phyloP scores from a whole-genome alignment of 2,888 invertebrate species.

The Pollenia angustigena region DNA sequence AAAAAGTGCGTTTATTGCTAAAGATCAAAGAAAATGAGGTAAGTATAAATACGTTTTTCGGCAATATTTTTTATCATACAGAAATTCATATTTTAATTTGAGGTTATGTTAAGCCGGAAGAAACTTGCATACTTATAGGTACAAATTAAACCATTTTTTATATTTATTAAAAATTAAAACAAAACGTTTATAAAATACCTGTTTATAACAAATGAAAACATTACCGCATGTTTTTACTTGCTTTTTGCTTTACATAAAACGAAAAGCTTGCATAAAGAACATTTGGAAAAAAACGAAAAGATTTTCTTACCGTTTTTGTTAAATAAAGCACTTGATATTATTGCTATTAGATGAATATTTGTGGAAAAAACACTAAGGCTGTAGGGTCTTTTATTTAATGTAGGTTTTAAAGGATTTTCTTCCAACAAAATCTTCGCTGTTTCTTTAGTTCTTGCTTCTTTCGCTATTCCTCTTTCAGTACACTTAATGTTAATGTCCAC shows the following conservation, averaged over 20 bases:
- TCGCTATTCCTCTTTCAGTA: constrained; percentile 41
- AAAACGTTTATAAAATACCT: not conserved
- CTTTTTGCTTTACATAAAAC: constrained; percentile 36
- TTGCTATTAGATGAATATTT: constrained; percentile 62
- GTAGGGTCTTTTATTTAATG: constrained; percentile 30
- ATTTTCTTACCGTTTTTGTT: constrained; percentile 64
- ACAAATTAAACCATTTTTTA: constrained; percentile 9
- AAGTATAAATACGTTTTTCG: constrained; percentile 11
- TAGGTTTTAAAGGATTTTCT: constrained; percentile 37
- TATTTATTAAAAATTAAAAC: constrained; percentile 22
- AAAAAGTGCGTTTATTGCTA: constrained; percentile 47
- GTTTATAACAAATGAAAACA: constrained; percentile 22
- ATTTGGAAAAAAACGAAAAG: not conserved
- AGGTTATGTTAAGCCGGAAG: constrained; percentile 72
- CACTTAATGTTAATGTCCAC: constrained; percentile 51
- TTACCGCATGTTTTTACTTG: constrained; percentile 57
- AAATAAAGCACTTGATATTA: constrained; percentile 71
- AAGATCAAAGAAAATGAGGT: constrained; percentile 18
- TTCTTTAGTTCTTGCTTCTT: constrained; percentile 23
- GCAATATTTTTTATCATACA: constrained; percentile 7
- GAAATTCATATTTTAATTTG: constrained; percentile 34
- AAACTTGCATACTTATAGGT: constrained; percentile 56
- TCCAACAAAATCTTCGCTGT: constrained; percentile 46
- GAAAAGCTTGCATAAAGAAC: not conserved
- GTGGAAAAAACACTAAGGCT: constrained; percentile 55